Evolutionary conservation across 1,140 invertebrate genomes (phyloP).

Genomic region (Pinna nobilis): DNA sequence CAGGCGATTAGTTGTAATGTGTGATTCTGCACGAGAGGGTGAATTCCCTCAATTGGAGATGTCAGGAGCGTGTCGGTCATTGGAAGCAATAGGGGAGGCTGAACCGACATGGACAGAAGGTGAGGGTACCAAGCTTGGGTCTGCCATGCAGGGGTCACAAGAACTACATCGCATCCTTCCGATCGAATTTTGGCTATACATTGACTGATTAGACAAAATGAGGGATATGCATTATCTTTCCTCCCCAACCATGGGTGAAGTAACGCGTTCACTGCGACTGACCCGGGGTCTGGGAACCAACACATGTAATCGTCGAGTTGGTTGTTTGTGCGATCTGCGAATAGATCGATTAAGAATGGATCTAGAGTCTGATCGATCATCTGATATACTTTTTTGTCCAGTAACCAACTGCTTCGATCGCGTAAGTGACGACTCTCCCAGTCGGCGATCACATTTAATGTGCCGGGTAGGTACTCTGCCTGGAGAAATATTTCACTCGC

Average conservation of each 20-base stretch:
- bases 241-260: neutral
- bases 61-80: neutral
- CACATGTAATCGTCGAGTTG: constrained; percentile 20
- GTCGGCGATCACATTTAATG: constrained; percentile 32
- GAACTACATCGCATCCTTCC: constrained; percentile 23
- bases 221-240: constrained; percentile 39
- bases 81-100: constrained; percentile 22
- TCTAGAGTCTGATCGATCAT: neutral
- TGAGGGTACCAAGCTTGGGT: constrained; percentile 43
- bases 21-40: neutral
- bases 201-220: constrained; percentile 44
- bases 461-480: constrained; percentile 27
- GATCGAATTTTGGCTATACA: constrained; percentile 39
- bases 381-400: constrained; percentile 16
- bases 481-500: too few species aligned
- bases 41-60: neutral
- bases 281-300: constrained; percentile 32
- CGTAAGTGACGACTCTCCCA: constrained; percentile 3
- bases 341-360: constrained; percentile 24
- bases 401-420: constrained; percentile 18
- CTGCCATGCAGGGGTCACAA: constrained; percentile 40
- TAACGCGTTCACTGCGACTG: constrained; percentile 23
- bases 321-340: constrained; percentile 26
- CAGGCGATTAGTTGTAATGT: neutral
- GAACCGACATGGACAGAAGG: too few species aligned